These are phyloP conservation scores for Drosophila anceps DNA, from an alignment of 2,888 invertebrate genomes.

Conservation along the genomic window DNA sequence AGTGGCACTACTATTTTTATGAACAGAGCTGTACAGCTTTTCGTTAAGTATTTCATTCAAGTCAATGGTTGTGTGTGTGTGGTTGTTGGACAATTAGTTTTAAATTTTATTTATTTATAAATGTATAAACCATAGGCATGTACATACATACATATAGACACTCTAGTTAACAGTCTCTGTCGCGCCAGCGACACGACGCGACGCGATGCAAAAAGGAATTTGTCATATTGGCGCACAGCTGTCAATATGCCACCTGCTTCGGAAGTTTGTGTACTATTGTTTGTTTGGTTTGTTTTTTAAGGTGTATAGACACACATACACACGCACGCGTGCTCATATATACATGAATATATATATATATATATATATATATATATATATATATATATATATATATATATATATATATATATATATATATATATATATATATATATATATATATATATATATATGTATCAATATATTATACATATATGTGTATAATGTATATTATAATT, in stretches of 20 bases:
- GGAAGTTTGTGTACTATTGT: slow-evolving; percentile 21
- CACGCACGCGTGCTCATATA: too few species aligned
- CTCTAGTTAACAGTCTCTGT: slow-evolving; percentile 9
- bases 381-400: slow-evolving; percentile 15
- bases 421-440: not conserved
- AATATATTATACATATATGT: slow-evolving; percentile 14
- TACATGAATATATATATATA: not conserved
- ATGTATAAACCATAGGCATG: slow-evolving; percentile 39
- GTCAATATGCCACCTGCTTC: slow-evolving; percentile 9
- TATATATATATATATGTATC: slow-evolving; percentile 1
- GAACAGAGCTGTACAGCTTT: too few species aligned
- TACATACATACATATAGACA: slow-evolving; percentile 17
- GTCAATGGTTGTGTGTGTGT: not conserved
- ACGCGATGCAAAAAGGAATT: not conserved
- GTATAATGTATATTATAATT: slow-evolving; percentile 39
- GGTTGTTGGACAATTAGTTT: slow-evolving; percentile 11
- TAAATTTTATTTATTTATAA: slow-evolving; percentile 36
- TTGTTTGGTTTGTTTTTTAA: not conserved
- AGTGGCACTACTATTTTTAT: too few species aligned
- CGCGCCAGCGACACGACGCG: slow-evolving; percentile 9
- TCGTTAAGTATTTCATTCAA: not conserved
- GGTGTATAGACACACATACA: slow-evolving; percentile 9
- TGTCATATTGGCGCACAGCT: slow-evolving; percentile 4
- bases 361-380: slow-evolving; percentile 1
- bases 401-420: slow-evolving; percentile 32